Evolutionary conservation across 2,113 vertebrate genomes (phyloP), one percentile per base, ranked within the genome.

Genomic region (Marmota flaviventris): DNA sequence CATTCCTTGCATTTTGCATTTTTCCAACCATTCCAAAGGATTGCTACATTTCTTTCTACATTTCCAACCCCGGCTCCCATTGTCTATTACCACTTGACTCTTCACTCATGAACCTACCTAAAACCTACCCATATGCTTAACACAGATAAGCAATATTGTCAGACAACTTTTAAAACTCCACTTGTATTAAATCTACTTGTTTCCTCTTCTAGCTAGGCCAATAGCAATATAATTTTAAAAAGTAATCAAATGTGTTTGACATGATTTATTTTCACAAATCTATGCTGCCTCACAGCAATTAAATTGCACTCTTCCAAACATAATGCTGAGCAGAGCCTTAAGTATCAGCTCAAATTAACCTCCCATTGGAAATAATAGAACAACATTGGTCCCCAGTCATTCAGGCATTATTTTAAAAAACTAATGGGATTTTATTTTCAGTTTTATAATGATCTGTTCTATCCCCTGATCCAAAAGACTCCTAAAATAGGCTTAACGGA

Each of bases 181-280:
- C 16, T 76, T 27, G 22, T 34, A 89, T 22, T 69, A 45, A 76
- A 96, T 91, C 89, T 67, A 76, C 61, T 94, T 75, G 32, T 93
- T 93, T 94, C 45, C 32, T 91, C 76, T 87, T 91, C 27, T 86
- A 84, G 61, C 37, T 79, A 86, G 70, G 83, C 58, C 93, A 90
- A 95, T 39, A 84, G 93, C 51, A 96, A 97, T 96, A 97, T 96
- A 87, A 93, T 69, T 95, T 97, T 75, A 58, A 90, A 95, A 95
- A 85, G 86, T 75, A 94, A 97, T 96, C 95, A 97, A 89, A 96
- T 95, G 92, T 93, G 89, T 91, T 93, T 96, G 97, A 96, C 96
- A 92, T 91, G 97, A 96, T 89, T 98, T 98, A 91, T 93, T 96
- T 94, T 94, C 94, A 89, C 45, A 79, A 96, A 97, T 89, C 85